Percentiles rank a stretch among this genome's conserved stretches.
These are phyloP conservation scores for Meteorus colon DNA, from an alignment of 2,888 invertebrate genomes.

Conservation along the genomic window DNA sequence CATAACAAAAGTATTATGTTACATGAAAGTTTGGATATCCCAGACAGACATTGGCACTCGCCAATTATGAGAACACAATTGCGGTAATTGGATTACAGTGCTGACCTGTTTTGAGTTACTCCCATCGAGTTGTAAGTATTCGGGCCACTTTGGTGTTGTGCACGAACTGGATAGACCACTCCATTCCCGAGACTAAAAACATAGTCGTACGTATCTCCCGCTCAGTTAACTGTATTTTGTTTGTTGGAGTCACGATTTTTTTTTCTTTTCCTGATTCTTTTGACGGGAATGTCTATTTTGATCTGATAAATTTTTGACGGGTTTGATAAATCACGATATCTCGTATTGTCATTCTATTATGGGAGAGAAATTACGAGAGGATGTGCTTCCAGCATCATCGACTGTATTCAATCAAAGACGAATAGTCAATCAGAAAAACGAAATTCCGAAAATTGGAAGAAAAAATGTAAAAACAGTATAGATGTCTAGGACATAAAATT, in stretches of 20 bases:
- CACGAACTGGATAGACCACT: slow-evolving; percentile 87
- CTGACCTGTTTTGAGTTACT: slow-evolving; percentile 89
- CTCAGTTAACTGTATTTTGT: slow-evolving; percentile 45
- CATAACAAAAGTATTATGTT: not conserved
- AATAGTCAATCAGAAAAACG: too few species aligned
- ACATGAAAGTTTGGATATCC: not conserved
- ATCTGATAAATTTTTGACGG: not conserved
- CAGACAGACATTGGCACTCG: not conserved
- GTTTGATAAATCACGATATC: not conserved
- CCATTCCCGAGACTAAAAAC: slow-evolving; percentile 91
- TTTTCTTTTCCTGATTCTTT: not conserved
- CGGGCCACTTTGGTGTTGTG: slow-evolving; percentile 80
- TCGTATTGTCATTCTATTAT: not conserved
- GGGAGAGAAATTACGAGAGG: too few species aligned
- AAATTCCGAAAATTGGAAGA: not conserved
- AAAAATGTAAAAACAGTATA: not conserved
- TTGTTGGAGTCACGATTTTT: not conserved
- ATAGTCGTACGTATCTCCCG: slow-evolving; percentile 61
- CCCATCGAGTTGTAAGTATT: slow-evolving; percentile 92
- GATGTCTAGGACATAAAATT: not conserved
- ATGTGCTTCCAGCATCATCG: too few species aligned
- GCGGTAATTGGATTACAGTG: slow-evolving; percentile 63
- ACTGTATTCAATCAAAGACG: too few species aligned
- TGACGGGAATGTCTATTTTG: too few species aligned
- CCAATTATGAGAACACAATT: not conserved